Evolutionary conservation across 1,140 invertebrate genomes (phyloP).

Genomic region (Littorina saxatilis): DNA sequence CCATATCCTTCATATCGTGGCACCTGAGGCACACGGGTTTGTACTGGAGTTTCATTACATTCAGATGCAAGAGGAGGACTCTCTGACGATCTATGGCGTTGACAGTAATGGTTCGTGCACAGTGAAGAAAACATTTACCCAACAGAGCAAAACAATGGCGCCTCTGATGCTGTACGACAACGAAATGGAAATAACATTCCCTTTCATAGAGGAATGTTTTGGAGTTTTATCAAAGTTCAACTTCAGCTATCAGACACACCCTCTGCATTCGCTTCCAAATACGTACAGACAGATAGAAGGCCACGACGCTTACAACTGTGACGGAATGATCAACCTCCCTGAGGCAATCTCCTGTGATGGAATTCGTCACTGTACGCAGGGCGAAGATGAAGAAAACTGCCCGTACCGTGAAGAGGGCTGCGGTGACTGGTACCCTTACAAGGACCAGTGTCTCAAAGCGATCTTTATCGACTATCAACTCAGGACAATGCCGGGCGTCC

Average conservation of each 20-base stretch:
- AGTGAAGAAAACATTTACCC: no score
- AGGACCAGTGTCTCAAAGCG: neutral
- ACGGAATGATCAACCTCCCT: no score
- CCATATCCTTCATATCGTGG: no score
- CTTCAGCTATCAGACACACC: neutral
- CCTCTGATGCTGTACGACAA: neutral
- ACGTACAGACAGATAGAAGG: no score
- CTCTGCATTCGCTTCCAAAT: neutral
- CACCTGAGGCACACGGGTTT: neutral
- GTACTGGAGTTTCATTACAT: neutral
- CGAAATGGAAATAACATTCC: neutral
- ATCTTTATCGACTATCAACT: no score
- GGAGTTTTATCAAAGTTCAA: neutral
- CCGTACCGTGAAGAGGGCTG: neutral
- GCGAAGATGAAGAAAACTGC: conserved; percentile 9
- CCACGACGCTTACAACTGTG: no score
- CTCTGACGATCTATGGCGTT: neutral
- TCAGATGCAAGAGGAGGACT: neutral
- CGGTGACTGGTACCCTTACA: neutral
- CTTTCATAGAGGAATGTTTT: neutral
- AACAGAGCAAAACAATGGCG: neutral
- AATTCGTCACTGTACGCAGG: neutral
- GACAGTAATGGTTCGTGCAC: no score
- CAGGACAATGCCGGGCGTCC: neutral
- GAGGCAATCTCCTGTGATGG: neutral